Base-by-base conservation (phyloP, 2,113 vertebrate genomes). In the Oreochromis niloticus region DNA sequence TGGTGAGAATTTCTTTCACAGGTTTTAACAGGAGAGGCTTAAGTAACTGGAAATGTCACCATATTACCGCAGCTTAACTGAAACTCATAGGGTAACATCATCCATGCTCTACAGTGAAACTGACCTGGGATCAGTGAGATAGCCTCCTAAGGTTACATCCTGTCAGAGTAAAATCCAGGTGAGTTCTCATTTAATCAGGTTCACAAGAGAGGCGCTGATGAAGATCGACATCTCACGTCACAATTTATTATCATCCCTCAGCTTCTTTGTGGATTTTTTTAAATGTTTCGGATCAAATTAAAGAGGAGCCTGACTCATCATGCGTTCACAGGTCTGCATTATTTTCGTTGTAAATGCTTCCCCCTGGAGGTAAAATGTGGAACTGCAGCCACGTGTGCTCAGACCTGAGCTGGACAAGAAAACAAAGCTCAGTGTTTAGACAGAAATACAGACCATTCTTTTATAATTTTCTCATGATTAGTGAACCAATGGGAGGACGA, bases 241-340 rank as follows among this genome's bases (percentile, higher is more conserved):
- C 39, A 1, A 8, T 27, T 73, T 17, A 73, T 73, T 43, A 73
- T 27, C 41, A 46, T 27, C 39, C 41, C 41, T 16, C 13, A 73
- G 68, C 36, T 14, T 68, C 34, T 68, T 68, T 68, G 63, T 68
- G 36, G 63, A 7, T 46, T 73, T 27, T 19, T 6, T 46, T 17
- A 22, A 1, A 73, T 6, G 66, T 1, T 17, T 48, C 4, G 30
- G 41, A 30, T 46, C 41, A 17, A 11, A 75, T 17, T 17, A 11
- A 73, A 73, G 39, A 46, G 39, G 41, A 71, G 0, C 3, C 36
- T 43, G 36, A 43, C 66, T 27, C 8, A 1, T 71, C 39, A 0
- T 0, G 7, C 9, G n/a, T 71, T 71, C 36, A 9, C n/a, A 0
- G 24, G 22, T 0, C 2, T 17, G 22, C 22, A 48, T 48, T 0